These are phyloP conservation scores for Cottoperca gobio DNA, from an alignment of 2,797 vertebrate genomes.

Conservation along the genomic window DNA sequence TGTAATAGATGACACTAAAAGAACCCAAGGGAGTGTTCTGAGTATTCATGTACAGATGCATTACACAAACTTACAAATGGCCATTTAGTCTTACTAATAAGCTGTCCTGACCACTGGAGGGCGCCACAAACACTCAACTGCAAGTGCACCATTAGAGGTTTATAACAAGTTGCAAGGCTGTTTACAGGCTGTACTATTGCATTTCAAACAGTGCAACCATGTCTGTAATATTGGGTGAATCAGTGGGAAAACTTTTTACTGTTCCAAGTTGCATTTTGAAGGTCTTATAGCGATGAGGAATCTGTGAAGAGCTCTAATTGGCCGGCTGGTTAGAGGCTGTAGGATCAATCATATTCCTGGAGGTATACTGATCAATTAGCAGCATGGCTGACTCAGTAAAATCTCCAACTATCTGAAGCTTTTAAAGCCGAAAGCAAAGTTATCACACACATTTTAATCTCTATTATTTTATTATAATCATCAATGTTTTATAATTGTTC, in stretches of 20 bases:
- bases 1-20: too few species aligned
- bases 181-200: background rate
- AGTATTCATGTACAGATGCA: background rate
- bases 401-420: conserved; percentile 16
- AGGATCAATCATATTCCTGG: conserved; percentile 42
- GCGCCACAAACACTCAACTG: conserved; percentile 14
- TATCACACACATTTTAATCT: conserved; percentile 11
- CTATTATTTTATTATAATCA: conserved; percentile 41
- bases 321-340: conserved; percentile 11
- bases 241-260: conserved; percentile 11
- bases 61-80: background rate
- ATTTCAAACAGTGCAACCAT: background rate
- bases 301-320: conserved; percentile 43
- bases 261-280: background rate
- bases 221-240: background rate
- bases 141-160: background rate
- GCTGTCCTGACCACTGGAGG: conserved; percentile 19
- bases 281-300: background rate
- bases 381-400: conserved; percentile 4
- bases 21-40: too few species aligned
- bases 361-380: conserved; percentile 50
- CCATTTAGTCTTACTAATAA: background rate
- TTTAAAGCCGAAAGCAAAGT: conserved; percentile 32
- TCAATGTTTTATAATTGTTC: conserved; percentile 31
- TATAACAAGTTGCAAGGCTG: background rate